Conservation (phyloP, 2,888 invertebrate species). For the Eurois occulta region DNA sequence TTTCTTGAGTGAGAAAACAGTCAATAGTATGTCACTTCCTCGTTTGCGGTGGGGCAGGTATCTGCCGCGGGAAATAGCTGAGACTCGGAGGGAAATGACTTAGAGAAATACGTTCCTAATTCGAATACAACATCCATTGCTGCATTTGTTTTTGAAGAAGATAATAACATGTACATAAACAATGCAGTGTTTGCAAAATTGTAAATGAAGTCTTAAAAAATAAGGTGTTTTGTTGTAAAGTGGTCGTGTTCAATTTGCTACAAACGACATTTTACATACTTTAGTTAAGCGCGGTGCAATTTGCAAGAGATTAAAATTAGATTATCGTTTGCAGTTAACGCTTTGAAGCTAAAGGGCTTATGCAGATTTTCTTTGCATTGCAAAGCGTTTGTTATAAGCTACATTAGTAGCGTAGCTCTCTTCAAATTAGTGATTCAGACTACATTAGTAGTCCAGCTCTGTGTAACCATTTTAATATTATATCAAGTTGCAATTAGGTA, state of each 20-base stretch:
- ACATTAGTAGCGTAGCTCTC: not conserved
- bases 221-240: slow-evolving; percentile 12
- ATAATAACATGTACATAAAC: not conserved
- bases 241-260: slow-evolving; percentile 3
- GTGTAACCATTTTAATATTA: not conserved
- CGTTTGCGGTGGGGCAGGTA: not conserved
- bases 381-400: not conserved
- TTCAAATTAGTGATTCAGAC: too few relatives aligned
- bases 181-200: not conserved
- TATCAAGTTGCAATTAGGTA: not conserved
- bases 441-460: not conserved
- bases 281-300: slow-evolving; percentile 26
- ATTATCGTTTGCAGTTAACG: slow-evolving; percentile 38
- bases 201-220: not conserved
- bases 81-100: slow-evolving; percentile 45
- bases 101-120: slow-evolving; percentile 10
- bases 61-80: slow-evolving; percentile 44
- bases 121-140: slow-evolving; percentile 22
- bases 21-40: not conserved
- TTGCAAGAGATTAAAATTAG: slow-evolving; percentile 44
- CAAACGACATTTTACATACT: slow-evolving; percentile 19
- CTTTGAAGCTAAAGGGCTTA: slow-evolving; percentile 20
- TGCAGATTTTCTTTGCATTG: slow-evolving; percentile 25
- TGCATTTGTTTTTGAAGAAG: not conserved
- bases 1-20: not conserved